phyloP scores from a whole-genome alignment of 2,888 invertebrate species.

The Cephonodes hylas region DNA sequence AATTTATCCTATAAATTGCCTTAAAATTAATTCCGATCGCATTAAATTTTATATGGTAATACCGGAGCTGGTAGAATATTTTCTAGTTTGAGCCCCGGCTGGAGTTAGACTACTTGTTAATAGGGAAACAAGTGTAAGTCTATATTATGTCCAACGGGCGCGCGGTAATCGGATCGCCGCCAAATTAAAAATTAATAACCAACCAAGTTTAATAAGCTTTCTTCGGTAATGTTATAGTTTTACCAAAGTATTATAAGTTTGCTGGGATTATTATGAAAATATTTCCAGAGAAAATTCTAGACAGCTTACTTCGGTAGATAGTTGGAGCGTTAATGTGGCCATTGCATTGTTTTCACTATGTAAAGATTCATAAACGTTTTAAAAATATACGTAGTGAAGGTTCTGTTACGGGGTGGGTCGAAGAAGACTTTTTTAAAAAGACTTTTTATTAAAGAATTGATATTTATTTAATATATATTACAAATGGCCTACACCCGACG shows the following conservation, averaged over 20 bases:
- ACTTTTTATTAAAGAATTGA: no score
- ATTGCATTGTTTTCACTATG: no score
- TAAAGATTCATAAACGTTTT: no score
- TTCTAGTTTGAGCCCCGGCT: not conserved
- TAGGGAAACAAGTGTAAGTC: not conserved
- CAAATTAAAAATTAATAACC: not conserved
- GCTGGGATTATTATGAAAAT: not conserved
- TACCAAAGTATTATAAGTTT: not conserved
- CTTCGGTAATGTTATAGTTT: not conserved
- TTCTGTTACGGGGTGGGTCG: no score
- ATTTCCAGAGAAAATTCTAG: not conserved
- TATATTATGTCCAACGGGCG: not conserved
- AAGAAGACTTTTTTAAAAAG: no score
- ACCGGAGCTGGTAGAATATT: not conserved
- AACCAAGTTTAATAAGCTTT: not conserved
- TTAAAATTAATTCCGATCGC: no score
- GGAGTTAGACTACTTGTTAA: not conserved
- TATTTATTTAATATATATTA: no score
- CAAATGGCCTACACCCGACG: no score
- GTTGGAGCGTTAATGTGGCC: no score
- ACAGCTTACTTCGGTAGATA: no score
- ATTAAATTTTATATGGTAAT: not conserved
- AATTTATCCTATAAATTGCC: no score
- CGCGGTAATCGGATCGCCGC: not conserved
- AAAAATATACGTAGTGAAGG: no score